Evolutionary conservation across 30 jellyfish, hydroid and myxozoan species (phyloP), one percentile per base, ranked within the genome.

Genomic region (Turritopsis rubra): DNA sequence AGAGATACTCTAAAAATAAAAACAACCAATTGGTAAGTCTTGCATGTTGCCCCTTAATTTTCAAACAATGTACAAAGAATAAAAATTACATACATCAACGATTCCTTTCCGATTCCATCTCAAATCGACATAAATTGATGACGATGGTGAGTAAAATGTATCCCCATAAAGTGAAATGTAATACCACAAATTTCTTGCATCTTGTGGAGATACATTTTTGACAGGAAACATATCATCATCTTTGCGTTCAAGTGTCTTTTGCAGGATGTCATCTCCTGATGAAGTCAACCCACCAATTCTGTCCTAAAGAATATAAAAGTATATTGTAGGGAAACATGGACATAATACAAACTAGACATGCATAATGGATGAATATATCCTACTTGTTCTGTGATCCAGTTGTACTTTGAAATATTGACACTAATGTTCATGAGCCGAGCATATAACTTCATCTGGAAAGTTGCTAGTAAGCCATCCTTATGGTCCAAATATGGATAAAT

Each of bases 401-500:
- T 68, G 28, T 68, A 23, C 9, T n/a, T 68, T 7, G 77, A 68
- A 9, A 68, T 68, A 68, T 68, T 68, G 28, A 68, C 28, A 68
- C 30, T 68, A n/a, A 68, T 19, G 77, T 68, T 17, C 28, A 68
- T 9, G 16, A 30, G 27, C 13, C 17, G 23, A 8, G 86, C 96
- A 28, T 84, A 26, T n/a, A 88, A 9, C 29, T 18, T 17, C 66
- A 77, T 30, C 19, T 23, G 26, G 29, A 17, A 60, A 26, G 29
- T 80, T 73, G 88, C 71, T 0, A 66, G 20, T 0, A 81, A 19
- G 4, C 91, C 85, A 65, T 85, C 66, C 8, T 83, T 52, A 18
- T 71, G 86, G 19, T 81, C 78, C 17, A 76, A 79, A 79, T 81
- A 90, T 16, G 97, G 97, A 75, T 81, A 86, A 52, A 90, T 80